Base-by-base conservation (phyloP, 2,113 vertebrate genomes). In the Plectropomus leopardus region DNA sequence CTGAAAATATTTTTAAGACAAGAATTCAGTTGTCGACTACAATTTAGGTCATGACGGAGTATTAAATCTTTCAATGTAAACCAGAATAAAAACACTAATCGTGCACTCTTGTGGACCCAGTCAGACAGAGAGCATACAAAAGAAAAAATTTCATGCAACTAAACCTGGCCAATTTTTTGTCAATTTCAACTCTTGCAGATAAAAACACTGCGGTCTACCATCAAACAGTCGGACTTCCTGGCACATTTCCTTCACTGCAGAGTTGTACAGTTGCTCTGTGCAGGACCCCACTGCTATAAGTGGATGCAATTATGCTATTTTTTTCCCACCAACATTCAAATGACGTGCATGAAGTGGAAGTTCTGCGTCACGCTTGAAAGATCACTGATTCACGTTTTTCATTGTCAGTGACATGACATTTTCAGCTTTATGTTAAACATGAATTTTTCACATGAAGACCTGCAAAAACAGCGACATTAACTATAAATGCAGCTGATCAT, bases 241-340 rank as follows among this genome's bases (percentile, higher is more conserved):
- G 30, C 55, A 24, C n/a, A 19, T 10, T 53, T 51, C 36, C 15
- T 3, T 5, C 40, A 4, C 68, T 53, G 19, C 64, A 70, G 57
- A n/a, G 26, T 23, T n/a, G n/a, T 1, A 64, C 34, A 73, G 32
- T 8, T 19, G 50, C 57, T 57, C 48, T 61, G 7, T n/a, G 51
- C 68, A 53, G 63, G 24, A 26, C 32, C 21, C 0, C 21, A 36
- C 57, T 47, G 68, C 65, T 54, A 66, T 57, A 77, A 53, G 32
- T 68, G 36, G 24, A 15, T 44, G 78, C 23, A 73, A 26, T 70
- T 34, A 64, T 44, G 24, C 57, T 30, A 75, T 60, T 72, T 26
- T 26, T 11, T 82, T 59, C 65, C 21, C 0, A 0, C 21, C 71
- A 45, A 34, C 9, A 34, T 53, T 64, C 53, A 66, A 55, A 42